A percentile compares a stretch with the other conserved stretches of the same genome.
Conservation (phyloP, 2,113 vertebrate genomes). For the Lophochroa leadbeateri region DNA sequence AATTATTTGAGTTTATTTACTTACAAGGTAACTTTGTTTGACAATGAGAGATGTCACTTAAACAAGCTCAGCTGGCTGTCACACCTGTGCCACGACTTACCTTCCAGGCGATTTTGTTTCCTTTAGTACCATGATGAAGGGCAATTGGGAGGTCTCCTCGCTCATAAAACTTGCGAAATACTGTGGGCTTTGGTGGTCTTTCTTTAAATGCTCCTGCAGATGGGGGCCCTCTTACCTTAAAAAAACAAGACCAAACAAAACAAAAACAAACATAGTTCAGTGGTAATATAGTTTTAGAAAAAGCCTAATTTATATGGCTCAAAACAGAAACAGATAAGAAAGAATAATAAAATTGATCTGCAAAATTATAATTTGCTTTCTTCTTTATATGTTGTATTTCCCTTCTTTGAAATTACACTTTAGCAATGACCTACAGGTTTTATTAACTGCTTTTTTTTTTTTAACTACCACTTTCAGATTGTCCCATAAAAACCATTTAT, state of each 20-base stretch:
- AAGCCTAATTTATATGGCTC: neutral
- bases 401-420: neutral
- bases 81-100: constrained; percentile 79
- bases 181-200: constrained; percentile 84
- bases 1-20: constrained; percentile 70
- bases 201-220: constrained; percentile 85
- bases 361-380: neutral
- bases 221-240: constrained; percentile 89
- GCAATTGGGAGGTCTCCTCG: constrained; percentile 90
- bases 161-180: constrained; percentile 92
- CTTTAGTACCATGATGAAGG: constrained; percentile 83
- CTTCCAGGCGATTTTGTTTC: constrained; percentile 94
- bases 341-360: neutral
- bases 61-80: constrained; percentile 48
- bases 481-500: neutral
- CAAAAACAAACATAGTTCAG: neutral
- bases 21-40: constrained; percentile 60
- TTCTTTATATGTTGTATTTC: neutral
- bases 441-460: neutral
- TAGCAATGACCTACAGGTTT: neutral
- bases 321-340: neutral
- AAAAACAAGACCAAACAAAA: neutral
- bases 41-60: constrained; percentile 66
- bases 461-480: neutral
- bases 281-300: neutral